Base-by-base conservation (phyloP, 2,113 vertebrate species). In the Chaetodon trifascialis region DNA sequence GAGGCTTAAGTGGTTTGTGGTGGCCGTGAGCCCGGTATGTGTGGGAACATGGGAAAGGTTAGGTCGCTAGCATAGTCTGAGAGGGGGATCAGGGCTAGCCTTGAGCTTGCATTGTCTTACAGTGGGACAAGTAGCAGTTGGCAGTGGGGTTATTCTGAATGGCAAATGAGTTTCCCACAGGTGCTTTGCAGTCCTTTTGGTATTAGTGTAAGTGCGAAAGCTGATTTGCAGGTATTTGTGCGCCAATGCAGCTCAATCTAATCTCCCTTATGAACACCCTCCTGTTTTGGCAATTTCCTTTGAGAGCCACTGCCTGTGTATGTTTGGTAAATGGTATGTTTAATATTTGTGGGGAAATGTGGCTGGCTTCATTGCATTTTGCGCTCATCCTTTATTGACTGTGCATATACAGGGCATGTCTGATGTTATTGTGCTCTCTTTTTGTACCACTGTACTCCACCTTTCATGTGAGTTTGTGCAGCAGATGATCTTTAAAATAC, bases 201-300 rank as follows among this genome's bases (percentile, higher is more conserved):
- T 88, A 94, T 95, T 94, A 93, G 85, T 85, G 68, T 83, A 88
- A 94, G 86, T 91, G 89, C 86, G 91, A 91, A 94, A 95, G 90
- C 90, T 93, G 94, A 95, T 95, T 94, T 94, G 80, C 67, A 58
- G 60, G 84, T 69, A 83, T 91, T 91, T 90, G 86, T 91, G 90
- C 78, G 56, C 86, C 86, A 89, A 85, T 60, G 75, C 79, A 71
- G 90, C 89, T 88, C 79, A 83, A 49, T 87, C 58, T 65, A 86
- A 88, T 89, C 83, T 80, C 77, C 83, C 83, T 80, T 51, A 62
- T 83, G 76, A 71, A 73, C 71, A 51, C 66, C 72, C 38, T 78
- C 58, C 85, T 74, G 52, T 68, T 84, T 80, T 62, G 23, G 60
- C 51, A 38, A 23, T 67, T 86, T 92, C 40, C 81, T 87, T 5